Percentiles rank a stretch among this genome's conserved stretches.
Conservation (phyloP, 2,797 vertebrate genomes). For the Lagocephalus sceleratus region DNA sequence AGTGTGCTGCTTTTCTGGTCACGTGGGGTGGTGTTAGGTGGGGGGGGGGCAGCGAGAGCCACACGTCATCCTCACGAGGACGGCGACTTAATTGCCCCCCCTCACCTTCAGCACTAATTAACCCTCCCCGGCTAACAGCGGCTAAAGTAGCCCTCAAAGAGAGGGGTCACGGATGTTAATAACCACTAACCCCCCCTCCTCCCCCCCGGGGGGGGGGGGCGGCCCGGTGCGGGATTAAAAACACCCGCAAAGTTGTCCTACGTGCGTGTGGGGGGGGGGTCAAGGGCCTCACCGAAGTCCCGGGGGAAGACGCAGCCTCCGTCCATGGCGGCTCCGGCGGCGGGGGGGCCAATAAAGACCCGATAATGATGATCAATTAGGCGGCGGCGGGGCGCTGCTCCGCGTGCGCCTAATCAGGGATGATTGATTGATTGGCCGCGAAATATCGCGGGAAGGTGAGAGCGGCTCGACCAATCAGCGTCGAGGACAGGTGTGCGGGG, state of each 20-base stretch:
- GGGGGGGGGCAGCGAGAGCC: constrained; percentile 9
- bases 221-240: constrained; percentile 13
- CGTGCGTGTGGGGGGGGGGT: too few relatives aligned
- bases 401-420: constrained; percentile 5
- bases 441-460: constrained; percentile 38
- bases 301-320: constrained; percentile 45
- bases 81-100: constrained; percentile 49
- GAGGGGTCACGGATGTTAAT: constrained; percentile 62
- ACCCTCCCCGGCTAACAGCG: constrained; percentile 41
- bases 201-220: constrained; percentile 13
- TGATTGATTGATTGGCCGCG: constrained; percentile 66
- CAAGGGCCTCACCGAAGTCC: constrained; percentile 75
- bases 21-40: neutral
- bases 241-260: neutral
- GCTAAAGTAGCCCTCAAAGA: constrained; percentile 50
- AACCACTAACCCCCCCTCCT: too few relatives aligned
- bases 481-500: constrained; percentile 1
- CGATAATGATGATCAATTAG: constrained; percentile 63
- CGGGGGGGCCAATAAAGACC: constrained; percentile 47
- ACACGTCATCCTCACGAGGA: constrained; percentile 28
- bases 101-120: constrained; percentile 65
- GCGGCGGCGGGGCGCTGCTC: constrained; percentile 11
- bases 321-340: constrained; percentile 56
- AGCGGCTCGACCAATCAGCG: constrained; percentile 53
- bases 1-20: too few relatives aligned